Conservation (phyloP, 2,113 vertebrate species). For the Gambusia holbrooki region DNA sequence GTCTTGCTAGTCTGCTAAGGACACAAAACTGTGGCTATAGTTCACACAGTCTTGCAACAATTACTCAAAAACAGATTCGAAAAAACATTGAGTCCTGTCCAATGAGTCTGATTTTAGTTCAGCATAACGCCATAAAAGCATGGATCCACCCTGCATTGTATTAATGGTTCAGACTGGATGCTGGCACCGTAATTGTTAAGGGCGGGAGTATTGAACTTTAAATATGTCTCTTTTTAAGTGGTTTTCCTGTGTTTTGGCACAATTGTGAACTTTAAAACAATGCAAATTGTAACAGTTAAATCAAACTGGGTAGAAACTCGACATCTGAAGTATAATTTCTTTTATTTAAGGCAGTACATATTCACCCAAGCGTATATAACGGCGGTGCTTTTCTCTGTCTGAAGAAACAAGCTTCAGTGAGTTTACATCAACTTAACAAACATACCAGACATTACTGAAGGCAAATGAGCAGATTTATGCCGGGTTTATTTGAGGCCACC, state of each 20-base stretch:
- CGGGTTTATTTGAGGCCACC: slow-evolving; percentile 23
- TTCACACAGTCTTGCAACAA: background rate
- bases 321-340: background rate
- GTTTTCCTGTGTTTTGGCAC: background rate
- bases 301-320: background rate
- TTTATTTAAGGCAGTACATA: background rate
- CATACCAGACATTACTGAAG: slow-evolving; percentile 16
- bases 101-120: background rate
- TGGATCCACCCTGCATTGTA: too few species aligned
- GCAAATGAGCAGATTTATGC: slow-evolving; percentile 44
- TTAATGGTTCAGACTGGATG: too few species aligned
- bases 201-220: too few species aligned
- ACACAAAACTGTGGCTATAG: background rate
- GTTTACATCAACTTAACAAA: slow-evolving; percentile 6
- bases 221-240: too few species aligned
- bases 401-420: background rate
- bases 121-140: too few species aligned
- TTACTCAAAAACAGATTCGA: background rate
- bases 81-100: background rate
- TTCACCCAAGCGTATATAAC: background rate
- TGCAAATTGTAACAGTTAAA: background rate
- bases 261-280: background rate
- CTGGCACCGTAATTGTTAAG: too few species aligned
- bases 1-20: too few species aligned
- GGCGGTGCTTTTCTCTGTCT: background rate